These are phyloP conservation scores for Lasiurus borealis DNA, from an alignment of 2,113 vertebrate species.

Conservation along the genomic window DNA sequence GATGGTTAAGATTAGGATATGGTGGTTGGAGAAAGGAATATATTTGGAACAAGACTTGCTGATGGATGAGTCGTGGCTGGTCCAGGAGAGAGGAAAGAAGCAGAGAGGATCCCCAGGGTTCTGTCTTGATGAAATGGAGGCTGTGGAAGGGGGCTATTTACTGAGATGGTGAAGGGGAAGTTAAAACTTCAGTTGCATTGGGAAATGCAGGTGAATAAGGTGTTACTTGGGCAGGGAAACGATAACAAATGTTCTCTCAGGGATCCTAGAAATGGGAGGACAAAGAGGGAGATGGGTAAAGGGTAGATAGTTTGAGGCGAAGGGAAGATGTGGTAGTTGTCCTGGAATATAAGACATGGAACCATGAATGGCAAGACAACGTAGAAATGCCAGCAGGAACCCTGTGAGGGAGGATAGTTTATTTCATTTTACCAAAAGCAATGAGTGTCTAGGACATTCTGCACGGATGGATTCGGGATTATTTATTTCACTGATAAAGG, in stretches of 20 bases:
- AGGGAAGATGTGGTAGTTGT: not conserved
- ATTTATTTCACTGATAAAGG: not conserved
- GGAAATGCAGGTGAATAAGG: not conserved
- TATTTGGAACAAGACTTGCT: not conserved
- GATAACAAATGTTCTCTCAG: no score
- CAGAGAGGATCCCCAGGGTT: not conserved
- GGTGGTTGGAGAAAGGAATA: not conserved
- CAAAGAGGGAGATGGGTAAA: not conserved
- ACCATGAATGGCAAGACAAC: not conserved
- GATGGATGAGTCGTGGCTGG: fast-evolving
- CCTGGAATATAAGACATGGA: not conserved
- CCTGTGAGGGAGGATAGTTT: not conserved
- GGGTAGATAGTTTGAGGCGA: not conserved
- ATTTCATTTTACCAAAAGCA: not conserved
- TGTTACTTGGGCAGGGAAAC: not conserved
- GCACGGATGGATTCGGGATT: not conserved
- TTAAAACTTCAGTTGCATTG: not conserved
- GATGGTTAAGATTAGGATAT: not conserved
- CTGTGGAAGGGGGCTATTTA: not conserved
- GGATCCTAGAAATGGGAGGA: not conserved
- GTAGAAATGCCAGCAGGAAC: not conserved
- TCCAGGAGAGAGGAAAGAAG: not conserved
- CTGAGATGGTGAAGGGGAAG: no score
- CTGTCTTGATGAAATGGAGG: not conserved
- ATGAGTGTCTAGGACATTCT: not conserved